Evolutionary conservation across 2,113 vertebrate genomes (phyloP).

Genomic region (Oreotragus oreotragus): DNA sequence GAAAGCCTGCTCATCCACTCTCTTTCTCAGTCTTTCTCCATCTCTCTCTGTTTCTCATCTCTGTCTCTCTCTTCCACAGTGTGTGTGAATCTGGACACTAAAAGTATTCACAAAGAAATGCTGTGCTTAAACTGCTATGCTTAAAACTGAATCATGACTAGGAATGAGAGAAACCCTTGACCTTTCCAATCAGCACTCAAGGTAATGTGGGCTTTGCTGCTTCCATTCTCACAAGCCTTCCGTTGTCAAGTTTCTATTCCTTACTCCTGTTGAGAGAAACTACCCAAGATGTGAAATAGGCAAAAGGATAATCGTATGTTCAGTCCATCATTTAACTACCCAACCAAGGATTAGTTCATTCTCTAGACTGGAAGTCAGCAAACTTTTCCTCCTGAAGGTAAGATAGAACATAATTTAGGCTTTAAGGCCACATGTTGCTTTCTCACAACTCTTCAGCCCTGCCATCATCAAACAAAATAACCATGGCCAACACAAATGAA

Average conservation of each 20-base stretch:
- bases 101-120: neutral
- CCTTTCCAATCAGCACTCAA: neutral
- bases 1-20: neutral
- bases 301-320: neutral
- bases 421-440: neutral
- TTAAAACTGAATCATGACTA: neutral
- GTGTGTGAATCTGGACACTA: neutral
- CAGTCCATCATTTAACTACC: neutral
- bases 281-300: neutral
- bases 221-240: neutral
- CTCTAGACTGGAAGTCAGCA: neutral
- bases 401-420: neutral
- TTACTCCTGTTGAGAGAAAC: neutral
- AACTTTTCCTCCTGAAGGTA: neutral
- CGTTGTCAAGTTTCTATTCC: neutral
- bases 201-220: neutral
- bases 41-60: neutral
- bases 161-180: neutral
- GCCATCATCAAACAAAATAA: neutral
- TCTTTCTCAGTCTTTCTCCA: neutral
- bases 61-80: fast-evolving
- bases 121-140: neutral
- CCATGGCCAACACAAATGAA: neutral
- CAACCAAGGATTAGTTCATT: neutral
- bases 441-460: neutral